Evolutionary conservation across 2,888 invertebrate species (phyloP).

Genomic region (Mythimna albipuncta): DNA sequence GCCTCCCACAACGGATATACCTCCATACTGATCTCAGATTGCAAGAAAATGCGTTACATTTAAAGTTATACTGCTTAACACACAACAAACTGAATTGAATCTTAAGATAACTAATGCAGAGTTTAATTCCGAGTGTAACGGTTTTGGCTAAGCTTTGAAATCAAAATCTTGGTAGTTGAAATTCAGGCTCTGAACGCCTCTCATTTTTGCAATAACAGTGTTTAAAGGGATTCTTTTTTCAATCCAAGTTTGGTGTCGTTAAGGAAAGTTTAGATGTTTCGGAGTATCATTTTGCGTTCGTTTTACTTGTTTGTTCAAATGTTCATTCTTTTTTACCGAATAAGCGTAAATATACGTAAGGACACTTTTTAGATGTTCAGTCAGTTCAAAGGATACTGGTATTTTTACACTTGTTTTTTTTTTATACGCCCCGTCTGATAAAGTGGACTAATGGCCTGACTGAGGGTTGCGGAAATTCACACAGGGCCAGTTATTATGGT

Average conservation of each 20-base stretch:
- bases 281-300: slow-evolving; percentile 20
- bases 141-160: slow-evolving; percentile 40
- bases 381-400: no score
- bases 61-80: slow-evolving; percentile 55
- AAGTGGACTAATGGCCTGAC: no score
- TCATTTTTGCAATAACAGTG: slow-evolving; percentile 58
- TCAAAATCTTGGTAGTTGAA: slow-evolving; percentile 57
- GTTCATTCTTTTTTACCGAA: slow-evolving; percentile 19
- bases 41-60: slow-evolving; percentile 77
- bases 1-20: slow-evolving; percentile 75
- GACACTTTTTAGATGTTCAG: no score
- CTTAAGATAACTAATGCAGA: accelerated
- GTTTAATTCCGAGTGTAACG: slow-evolving; percentile 13
- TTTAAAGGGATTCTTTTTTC: slow-evolving; percentile 55
- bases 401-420: no score
- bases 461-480: no score
- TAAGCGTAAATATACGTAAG: not conserved
- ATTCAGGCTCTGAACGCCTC: slow-evolving; percentile 33
- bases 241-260: slow-evolving; percentile 51
- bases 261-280: slow-evolving; percentile 35
- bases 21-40: slow-evolving; percentile 77
- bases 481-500: no score
- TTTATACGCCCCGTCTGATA: no score
- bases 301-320: slow-evolving; percentile 40
- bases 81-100: slow-evolving; percentile 28